A percentile compares a stretch with the other conserved stretches of the same genome.
Evolutionary conservation across 2,797 vertebrate genomes (phyloP).

Genomic region (Oophaga sylvatica): DNA sequence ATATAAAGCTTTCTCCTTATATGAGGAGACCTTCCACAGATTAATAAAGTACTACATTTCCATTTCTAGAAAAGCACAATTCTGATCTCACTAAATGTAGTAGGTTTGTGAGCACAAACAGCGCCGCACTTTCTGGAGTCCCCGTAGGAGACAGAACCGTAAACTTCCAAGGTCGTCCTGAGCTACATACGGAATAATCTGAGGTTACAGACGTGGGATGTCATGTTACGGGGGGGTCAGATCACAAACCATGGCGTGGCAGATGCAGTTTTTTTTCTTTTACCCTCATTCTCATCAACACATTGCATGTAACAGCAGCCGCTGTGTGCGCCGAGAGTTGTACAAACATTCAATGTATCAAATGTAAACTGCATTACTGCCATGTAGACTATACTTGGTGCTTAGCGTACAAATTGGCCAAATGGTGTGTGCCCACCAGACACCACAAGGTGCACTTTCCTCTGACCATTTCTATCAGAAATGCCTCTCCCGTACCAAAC

Average conservation of each 20-base stretch:
- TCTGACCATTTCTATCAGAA: too few relatives aligned
- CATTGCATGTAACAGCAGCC: not conserved
- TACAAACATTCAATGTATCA: too few relatives aligned
- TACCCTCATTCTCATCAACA: not conserved
- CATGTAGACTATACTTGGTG: not conserved
- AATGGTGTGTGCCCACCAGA: too few relatives aligned
- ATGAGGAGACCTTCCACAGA: not conserved
- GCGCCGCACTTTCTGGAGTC: not conserved
- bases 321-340: too few relatives aligned
- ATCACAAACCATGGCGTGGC: not conserved
- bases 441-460: too few relatives aligned
- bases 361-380: not conserved
- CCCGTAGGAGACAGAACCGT: not conserved
- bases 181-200: not conserved
- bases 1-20: not conserved
- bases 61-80: not conserved
- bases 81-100: not conserved
- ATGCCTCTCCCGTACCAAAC: too few relatives aligned
- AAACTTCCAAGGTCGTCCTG: too few relatives aligned
- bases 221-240: not conserved
- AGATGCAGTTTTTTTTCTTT: not conserved
- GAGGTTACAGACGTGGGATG: not conserved
- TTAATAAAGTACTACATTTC: not conserved
- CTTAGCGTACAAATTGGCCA: too few relatives aligned
- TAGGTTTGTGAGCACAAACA: not conserved